These are phyloP conservation scores for Rhinella marina DNA, from an alignment of 2,797 vertebrate species.

Conservation along the genomic window DNA sequence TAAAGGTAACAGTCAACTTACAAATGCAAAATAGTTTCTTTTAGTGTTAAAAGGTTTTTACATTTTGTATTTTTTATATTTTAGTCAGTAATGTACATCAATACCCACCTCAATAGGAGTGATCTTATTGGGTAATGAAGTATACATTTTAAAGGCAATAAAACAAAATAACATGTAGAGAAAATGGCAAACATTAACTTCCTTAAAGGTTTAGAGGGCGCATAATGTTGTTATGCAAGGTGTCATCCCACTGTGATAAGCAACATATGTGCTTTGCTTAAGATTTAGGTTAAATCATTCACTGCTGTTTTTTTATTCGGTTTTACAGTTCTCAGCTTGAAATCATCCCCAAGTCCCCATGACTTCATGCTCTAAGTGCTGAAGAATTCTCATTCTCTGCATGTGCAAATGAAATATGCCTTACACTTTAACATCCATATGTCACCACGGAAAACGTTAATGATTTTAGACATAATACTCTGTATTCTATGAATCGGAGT, in stretches of 20 bases:
- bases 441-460: not conserved
- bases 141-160: conserved; percentile 18
- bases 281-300: conserved; percentile 32
- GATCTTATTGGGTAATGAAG: conserved; percentile 25
- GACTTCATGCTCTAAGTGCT: not conserved
- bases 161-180: not conserved
- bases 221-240: conserved; percentile 17
- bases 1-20: not conserved
- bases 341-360: conserved; percentile 6
- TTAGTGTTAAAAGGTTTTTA: not conserved
- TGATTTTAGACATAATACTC: not conserved
- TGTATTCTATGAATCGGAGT: not conserved
- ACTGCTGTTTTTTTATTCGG: conserved; percentile 21
- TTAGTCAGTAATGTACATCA: not conserved
- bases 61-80: not conserved
- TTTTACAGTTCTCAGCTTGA: conserved; percentile 40
- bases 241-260: conserved; percentile 28
- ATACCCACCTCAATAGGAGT: conserved; percentile 24
- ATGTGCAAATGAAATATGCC: conserved; percentile 4
- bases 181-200: conserved; percentile 8
- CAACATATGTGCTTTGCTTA: conserved; percentile 46
- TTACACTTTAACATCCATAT: conserved; percentile 5
- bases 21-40: not conserved
- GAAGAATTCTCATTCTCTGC: conserved; percentile 18
- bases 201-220: conserved; percentile 18